Percentiles rank a stretch among this genome's conserved stretches.
phyloP scores from a whole-genome alignment of 1,140 invertebrate genomes.

The Eumeta japonica region DNA sequence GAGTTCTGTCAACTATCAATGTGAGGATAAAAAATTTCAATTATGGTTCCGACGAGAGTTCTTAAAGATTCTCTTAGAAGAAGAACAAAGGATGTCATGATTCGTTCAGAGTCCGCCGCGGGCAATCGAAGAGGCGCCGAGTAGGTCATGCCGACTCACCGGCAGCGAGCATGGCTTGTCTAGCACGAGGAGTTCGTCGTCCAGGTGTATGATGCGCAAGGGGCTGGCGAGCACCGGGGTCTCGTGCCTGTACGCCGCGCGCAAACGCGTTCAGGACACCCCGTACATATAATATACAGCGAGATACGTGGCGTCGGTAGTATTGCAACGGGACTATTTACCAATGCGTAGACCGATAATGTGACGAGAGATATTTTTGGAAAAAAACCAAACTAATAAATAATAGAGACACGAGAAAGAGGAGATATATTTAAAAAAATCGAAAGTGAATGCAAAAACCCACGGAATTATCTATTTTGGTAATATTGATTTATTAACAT shows the following conservation, averaged over 20 bases:
- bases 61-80: no score
- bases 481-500: no score
- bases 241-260: slow-evolving; percentile 77
- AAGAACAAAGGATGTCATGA: no score
- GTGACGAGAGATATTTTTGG: no score
- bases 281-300: neutral
- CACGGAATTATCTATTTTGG: no score
- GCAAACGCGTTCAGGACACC: slow-evolving; percentile 22
- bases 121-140: slow-evolving; percentile 29
- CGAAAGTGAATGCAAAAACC: no score
- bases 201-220: slow-evolving; percentile 77
- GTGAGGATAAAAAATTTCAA: no score
- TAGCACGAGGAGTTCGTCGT: slow-evolving; percentile 79
- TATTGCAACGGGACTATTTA: neutral
- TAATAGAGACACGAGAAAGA: no score
- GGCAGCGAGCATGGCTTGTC: slow-evolving; percentile 90
- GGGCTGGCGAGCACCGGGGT: slow-evolving; percentile 71
- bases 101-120: no score
- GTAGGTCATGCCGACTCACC: slow-evolving; percentile 60
- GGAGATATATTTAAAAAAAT: no score
- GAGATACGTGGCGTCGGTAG: neutral
- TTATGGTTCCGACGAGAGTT: no score
- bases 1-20: slow-evolving; percentile 1
- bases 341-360: neutral
- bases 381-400: no score